These are phyloP conservation scores for Synaphobranchus kaupii DNA, from an alignment of 2,797 vertebrate species.

Conservation along the genomic window DNA sequence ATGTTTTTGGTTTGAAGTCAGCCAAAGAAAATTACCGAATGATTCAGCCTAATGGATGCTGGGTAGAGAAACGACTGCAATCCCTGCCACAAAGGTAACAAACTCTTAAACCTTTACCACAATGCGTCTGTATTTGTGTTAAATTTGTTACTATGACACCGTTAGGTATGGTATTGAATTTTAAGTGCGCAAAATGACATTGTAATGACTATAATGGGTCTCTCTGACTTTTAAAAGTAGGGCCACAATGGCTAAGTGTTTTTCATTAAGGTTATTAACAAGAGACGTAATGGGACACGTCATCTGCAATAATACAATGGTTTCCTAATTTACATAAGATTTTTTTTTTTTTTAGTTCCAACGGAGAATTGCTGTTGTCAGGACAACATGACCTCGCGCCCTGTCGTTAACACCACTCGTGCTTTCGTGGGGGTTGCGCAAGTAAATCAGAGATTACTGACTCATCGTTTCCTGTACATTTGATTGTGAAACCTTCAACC, in stretches of 20 bases:
- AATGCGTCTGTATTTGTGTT: constrained; percentile 3
- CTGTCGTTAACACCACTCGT: neutral
- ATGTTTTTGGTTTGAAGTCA: neutral
- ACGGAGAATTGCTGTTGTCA: neutral
- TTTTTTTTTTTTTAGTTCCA: neutral
- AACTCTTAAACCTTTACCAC: constrained; percentile 1
- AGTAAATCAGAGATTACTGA: neutral
- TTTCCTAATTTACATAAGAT: neutral
- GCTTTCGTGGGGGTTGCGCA: neutral
- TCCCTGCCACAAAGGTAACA: constrained; percentile 14
- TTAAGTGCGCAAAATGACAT: constrained; percentile 7
- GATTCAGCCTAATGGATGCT: neutral
- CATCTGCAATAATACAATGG: neutral
- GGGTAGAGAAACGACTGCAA: neutral
- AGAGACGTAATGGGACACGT: neutral
- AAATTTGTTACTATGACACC: constrained; percentile 13
- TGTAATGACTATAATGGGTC: neutral
- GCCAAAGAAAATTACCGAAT: neutral
- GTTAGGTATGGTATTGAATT: constrained; percentile 18
- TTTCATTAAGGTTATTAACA: neutral
- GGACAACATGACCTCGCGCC: constrained; percentile 4
- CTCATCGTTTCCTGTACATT: neutral
- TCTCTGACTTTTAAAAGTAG: neutral
- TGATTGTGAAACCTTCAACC: neutral
- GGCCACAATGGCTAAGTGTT: neutral